Evolutionary conservation across 1,140 invertebrate genomes (phyloP).

Genomic region (Brachionus rubens): DNA sequence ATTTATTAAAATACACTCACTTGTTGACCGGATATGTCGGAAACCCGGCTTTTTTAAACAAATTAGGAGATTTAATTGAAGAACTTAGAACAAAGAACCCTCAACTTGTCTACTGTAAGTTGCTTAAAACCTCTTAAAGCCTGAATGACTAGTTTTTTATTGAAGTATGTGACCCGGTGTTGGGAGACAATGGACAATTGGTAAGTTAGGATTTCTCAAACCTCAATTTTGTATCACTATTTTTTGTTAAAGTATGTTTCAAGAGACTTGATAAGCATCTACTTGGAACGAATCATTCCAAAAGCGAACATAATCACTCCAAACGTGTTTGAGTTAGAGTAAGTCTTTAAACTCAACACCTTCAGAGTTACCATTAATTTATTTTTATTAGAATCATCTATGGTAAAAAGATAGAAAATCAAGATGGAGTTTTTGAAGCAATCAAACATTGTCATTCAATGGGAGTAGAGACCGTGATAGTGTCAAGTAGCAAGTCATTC

Average conservation of each 20-base stretch:
- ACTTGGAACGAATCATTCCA: slow-evolving; percentile 76
- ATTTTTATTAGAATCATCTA: slow-evolving; percentile 45
- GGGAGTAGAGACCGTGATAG: slow-evolving; percentile 13
- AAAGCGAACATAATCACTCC: slow-evolving; percentile 90
- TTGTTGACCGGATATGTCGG: slow-evolving; percentile 90
- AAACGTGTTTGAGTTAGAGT: slow-evolving; percentile 91
- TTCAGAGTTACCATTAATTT: too few relatives aligned
- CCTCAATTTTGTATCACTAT: not conserved
- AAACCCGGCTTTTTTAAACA: slow-evolving; percentile 74
- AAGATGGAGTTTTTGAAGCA: not conserved
- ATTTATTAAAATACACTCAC: slow-evolving; percentile 74
- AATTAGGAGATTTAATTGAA: slow-evolving; percentile 72
- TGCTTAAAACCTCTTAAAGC: too few relatives aligned
- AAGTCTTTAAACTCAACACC: too few relatives aligned
- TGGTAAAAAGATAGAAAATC: slow-evolving; percentile 5
- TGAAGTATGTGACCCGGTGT: slow-evolving; percentile 93
- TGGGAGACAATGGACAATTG: slow-evolving; percentile 91
- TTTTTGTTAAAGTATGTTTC: slow-evolving; percentile 77
- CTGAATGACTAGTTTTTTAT: slow-evolving; percentile 49
- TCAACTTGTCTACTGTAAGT: slow-evolving; percentile 74
- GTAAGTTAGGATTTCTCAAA: slow-evolving; percentile 53
- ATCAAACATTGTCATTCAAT: not conserved
- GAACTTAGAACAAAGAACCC: slow-evolving; percentile 77
- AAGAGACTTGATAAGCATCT: slow-evolving; percentile 77
- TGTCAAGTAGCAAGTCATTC: slow-evolving; percentile 11